These are phyloP conservation scores for Liasis olivaceus DNA, from an alignment of 2,797 vertebrate genomes.

Conservation along the genomic window DNA sequence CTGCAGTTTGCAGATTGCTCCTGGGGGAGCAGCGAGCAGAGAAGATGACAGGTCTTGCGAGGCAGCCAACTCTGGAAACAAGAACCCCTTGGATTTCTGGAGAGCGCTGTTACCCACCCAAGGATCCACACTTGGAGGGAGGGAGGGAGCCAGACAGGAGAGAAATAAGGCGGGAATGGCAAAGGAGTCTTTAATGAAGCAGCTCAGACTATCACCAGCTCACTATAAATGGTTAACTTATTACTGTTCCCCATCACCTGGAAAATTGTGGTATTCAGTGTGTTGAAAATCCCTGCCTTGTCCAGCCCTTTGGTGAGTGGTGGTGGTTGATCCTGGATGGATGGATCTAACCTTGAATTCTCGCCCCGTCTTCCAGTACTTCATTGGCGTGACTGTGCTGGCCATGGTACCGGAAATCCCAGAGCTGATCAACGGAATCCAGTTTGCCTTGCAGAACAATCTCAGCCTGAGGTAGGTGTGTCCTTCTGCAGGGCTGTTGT, in stretches of 20 bases:
- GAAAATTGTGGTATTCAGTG: neutral
- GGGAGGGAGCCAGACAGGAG: too few species aligned
- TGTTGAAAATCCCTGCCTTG: neutral
- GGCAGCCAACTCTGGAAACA: too few species aligned
- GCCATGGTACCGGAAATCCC: conserved; percentile 91
- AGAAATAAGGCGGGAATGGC: too few species aligned
- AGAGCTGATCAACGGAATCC: conserved; percentile 89
- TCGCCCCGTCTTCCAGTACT: conserved; percentile 75
- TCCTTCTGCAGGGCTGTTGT: too few species aligned
- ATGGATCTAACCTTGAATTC: neutral
- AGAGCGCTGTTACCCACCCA: too few species aligned
- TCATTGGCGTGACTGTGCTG: conserved; percentile 86
- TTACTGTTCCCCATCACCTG: neutral
- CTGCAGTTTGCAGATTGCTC: too few species aligned
- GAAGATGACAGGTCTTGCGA: too few species aligned
- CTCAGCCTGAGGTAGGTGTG: conserved; percentile 83
- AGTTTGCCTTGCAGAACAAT: conserved; percentile 91
- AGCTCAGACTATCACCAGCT: too few species aligned
- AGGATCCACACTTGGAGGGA: too few species aligned
- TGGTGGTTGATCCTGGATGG: neutral
- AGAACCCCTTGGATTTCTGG: too few species aligned
- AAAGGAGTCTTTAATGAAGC: too few species aligned
- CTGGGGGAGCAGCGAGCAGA: too few species aligned
- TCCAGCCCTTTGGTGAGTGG: neutral
- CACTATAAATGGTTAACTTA: neutral